A percentile compares a stretch with the other conserved stretches of the same genome.
Evolutionary conservation across 2,113 vertebrate species (phyloP).

Genomic region (Albula goreensis): DNA sequence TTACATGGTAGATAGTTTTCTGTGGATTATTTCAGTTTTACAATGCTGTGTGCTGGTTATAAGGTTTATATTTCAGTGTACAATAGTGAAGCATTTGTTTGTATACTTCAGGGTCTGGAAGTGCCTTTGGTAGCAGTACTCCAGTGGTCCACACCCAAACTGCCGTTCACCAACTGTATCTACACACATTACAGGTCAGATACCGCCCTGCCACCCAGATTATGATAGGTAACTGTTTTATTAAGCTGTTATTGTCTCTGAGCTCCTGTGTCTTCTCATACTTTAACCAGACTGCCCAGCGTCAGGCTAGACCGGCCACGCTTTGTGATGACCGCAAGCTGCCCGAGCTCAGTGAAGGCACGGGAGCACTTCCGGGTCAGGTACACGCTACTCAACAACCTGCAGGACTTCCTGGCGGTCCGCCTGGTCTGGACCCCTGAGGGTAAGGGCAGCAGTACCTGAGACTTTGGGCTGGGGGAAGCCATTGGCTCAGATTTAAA

Average conservation of each 20-base stretch:
- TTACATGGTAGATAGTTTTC: too few relatives aligned
- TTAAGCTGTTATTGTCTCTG: too few relatives aligned
- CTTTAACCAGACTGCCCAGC: slow-evolving; percentile 76
- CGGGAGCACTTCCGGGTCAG: slow-evolving; percentile 84
- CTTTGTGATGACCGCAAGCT: slow-evolving; percentile 90
- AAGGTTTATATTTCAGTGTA: background rate
- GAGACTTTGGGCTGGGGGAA: background rate
- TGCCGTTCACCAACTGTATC: slow-evolving; percentile 88
- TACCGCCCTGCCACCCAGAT: background rate
- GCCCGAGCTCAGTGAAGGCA: slow-evolving; percentile 77
- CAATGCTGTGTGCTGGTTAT: background rate
- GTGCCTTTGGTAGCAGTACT: slow-evolving; percentile 87
- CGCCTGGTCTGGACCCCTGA: slow-evolving; percentile 91
- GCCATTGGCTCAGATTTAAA: background rate
- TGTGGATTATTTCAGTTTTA: too few relatives aligned
- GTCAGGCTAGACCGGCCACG: slow-evolving; percentile 84
- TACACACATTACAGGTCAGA: slow-evolving; percentile 87
- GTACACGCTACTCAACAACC: slow-evolving; percentile 89
- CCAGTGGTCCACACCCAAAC: slow-evolving; percentile 90
- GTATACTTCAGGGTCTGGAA: slow-evolving; percentile 79
- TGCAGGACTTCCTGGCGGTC: slow-evolving; percentile 93
- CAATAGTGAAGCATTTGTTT: background rate
- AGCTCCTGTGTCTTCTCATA: background rate
- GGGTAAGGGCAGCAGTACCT: slow-evolving; percentile 50
- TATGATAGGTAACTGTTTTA: background rate